Conservation (phyloP, 2,888 invertebrate genomes). For the Euproctis similis region DNA sequence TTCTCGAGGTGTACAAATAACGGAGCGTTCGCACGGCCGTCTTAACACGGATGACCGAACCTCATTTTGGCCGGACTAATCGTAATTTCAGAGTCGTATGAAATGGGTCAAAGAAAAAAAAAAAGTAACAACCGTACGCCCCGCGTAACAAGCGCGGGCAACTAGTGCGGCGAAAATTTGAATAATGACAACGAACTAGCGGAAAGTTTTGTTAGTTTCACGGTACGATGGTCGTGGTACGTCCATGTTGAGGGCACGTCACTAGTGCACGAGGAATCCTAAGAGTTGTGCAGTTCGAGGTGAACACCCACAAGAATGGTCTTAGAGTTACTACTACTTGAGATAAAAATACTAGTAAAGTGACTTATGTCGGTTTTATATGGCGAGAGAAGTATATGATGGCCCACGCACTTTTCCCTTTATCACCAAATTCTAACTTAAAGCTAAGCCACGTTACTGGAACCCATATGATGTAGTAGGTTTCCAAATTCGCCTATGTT, state of each 20-base stretch:
- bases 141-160: constrained; percentile 73
- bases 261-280: constrained; percentile 31
- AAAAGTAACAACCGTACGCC: constrained; percentile 66
- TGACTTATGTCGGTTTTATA: too few species aligned
- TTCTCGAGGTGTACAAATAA: constrained; percentile 56
- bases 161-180: constrained; percentile 72
- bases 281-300: constrained; percentile 27
- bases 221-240: constrained; percentile 64
- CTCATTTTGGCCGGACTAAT: constrained; percentile 67
- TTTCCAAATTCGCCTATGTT: too few species aligned
- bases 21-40: constrained; percentile 70
- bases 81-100: constrained; percentile 65
- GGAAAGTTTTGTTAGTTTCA: constrained; percentile 62
- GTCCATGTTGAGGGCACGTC: constrained; percentile 32
- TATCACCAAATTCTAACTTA: too few species aligned
- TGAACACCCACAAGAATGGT: constrained; percentile 9
- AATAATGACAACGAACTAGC: constrained; percentile 73
- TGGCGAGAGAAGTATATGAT: too few species aligned
- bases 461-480: too few species aligned
- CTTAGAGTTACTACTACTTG: too few species aligned
- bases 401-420: too few species aligned
- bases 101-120: constrained; percentile 72
- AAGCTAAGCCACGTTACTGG: too few species aligned
- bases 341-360: too few species aligned
- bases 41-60: constrained; percentile 66